Evolutionary conservation across 2,113 vertebrate genomes (phyloP).

Genomic region (Corythaixoides concolor): DNA sequence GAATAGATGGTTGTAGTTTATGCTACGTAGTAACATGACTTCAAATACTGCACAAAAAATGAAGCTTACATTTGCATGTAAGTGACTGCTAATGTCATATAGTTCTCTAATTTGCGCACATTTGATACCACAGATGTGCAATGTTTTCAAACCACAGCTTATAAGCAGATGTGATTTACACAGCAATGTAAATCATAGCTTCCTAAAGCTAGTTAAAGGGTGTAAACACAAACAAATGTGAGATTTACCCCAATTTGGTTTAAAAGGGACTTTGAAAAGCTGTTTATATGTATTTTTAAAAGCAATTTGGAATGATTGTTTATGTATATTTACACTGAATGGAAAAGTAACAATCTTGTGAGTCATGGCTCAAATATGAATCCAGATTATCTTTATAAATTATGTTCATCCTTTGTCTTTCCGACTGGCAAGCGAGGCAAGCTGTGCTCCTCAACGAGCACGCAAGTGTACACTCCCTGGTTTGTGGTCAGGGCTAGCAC

Average conservation of each 20-base stretch:
- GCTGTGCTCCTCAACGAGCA: neutral
- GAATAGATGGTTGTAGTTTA: constrained; percentile 29
- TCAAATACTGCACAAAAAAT: neutral
- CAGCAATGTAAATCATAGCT: constrained; percentile 53
- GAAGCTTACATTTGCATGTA: constrained; percentile 43
- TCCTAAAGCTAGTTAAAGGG: constrained; percentile 7
- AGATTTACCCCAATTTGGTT: constrained; percentile 8
- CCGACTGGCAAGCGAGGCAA: neutral
- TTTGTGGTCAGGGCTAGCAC: neutral
- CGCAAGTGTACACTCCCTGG: neutral
- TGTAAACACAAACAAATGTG: constrained; percentile 36
- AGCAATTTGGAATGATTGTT: neutral
- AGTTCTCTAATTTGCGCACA: constrained; percentile 56
- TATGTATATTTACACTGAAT: neutral
- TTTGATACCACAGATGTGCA: constrained; percentile 37
- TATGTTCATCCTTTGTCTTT: neutral
- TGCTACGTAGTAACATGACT: neutral
- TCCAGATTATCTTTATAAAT: neutral
- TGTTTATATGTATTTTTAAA: neutral
- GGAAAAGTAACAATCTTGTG: neutral
- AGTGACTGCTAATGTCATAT: constrained; percentile 41
- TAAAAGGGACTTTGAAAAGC: constrained; percentile 5
- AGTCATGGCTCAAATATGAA: neutral
- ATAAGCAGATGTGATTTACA: constrained; percentile 56
- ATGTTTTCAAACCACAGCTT: constrained; percentile 47